phyloP scores from a whole-genome alignment of 2,797 vertebrate genomes.

The Myripristis murdjan region DNA sequence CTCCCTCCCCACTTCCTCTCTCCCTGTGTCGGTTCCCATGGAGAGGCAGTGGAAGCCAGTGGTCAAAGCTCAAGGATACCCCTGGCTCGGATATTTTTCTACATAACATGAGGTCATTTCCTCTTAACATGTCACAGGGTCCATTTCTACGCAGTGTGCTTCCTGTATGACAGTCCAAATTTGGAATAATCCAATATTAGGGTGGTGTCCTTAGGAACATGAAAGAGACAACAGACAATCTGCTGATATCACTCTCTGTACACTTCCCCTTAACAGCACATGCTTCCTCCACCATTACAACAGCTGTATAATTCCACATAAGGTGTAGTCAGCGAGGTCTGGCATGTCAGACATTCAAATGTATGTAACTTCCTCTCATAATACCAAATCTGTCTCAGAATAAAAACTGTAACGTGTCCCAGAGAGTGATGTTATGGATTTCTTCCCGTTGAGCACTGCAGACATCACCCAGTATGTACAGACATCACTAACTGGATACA shows the following conservation, averaged over 20 bases:
- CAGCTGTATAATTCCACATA: slow-evolving; percentile 22
- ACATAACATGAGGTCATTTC: slow-evolving; percentile 71
- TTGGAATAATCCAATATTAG: slow-evolving; percentile 9
- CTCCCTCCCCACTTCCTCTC: slow-evolving; percentile 18
- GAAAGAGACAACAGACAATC: slow-evolving; percentile 4
- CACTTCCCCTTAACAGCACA: slow-evolving; percentile 34
- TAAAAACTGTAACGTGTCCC: slow-evolving; percentile 4
- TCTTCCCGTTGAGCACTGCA: slow-evolving; percentile 50
- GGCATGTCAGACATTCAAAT: too few relatives aligned
- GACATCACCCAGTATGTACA: slow-evolving; percentile 48
- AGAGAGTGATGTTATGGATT: slow-evolving; percentile 33
- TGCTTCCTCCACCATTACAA: slow-evolving; percentile 18
- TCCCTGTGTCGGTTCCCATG: slow-evolving; percentile 62
- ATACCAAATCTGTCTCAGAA: slow-evolving; percentile 1
- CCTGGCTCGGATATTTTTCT: slow-evolving; percentile 37
- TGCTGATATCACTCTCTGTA: slow-evolving; percentile 4
- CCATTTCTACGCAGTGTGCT: slow-evolving; percentile 14
- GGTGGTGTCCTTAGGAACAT: neutral
- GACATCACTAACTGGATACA: slow-evolving; percentile 36
- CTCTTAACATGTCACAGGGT: slow-evolving; percentile 24
- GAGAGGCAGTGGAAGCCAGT: slow-evolving; percentile 25
- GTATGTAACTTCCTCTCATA: neutral
- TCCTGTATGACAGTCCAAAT: slow-evolving; percentile 49
- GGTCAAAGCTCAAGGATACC: slow-evolving; percentile 55
- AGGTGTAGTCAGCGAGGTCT: neutral